Percentiles rank a stretch among this genome's conserved stretches.
Conservation (phyloP, 2,888 invertebrate genomes). For the Rhorus exstirpatorius region DNA sequence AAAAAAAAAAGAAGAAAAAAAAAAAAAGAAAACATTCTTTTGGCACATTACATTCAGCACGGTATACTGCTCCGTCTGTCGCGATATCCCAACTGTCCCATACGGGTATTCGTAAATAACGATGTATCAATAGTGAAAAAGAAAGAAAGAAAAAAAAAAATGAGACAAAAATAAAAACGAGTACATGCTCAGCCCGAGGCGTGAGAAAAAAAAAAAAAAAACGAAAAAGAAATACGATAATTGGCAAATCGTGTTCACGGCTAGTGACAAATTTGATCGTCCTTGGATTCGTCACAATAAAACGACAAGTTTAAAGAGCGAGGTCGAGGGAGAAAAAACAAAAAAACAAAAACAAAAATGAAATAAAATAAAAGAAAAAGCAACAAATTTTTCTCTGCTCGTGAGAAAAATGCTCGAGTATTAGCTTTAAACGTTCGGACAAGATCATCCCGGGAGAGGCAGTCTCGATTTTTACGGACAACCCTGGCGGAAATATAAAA, state of each 20-base stretch:
- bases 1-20: constrained; percentile 59
- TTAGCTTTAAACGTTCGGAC: constrained; percentile 12
- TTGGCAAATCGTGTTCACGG: constrained; percentile 76
- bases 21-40: constrained; percentile 77
- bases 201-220: constrained; percentile 68
- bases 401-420: constrained; percentile 16
- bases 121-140: constrained; percentile 56
- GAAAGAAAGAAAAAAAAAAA: constrained; percentile 19
- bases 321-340: not conserved
- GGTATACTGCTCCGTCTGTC: constrained; percentile 80
- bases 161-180: constrained; percentile 43
- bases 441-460: constrained; percentile 14
- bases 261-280: constrained; percentile 82
- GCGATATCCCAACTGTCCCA: constrained; percentile 79
- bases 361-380: too few species aligned
- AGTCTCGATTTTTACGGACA: constrained; percentile 3
- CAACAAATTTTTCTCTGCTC: not conserved
- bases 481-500: too few species aligned
- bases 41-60: constrained; percentile 84
- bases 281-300: constrained; percentile 65
- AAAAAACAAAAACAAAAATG: constrained; percentile 23
- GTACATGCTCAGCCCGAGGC: constrained; percentile 62
- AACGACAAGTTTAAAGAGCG: constrained; percentile 31
- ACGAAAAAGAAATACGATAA: too few species aligned
- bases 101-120: constrained; percentile 75